These are phyloP conservation scores for Peromyscus aztecus DNA, from an alignment of 2,797 vertebrate genomes.

Conservation along the genomic window DNA sequence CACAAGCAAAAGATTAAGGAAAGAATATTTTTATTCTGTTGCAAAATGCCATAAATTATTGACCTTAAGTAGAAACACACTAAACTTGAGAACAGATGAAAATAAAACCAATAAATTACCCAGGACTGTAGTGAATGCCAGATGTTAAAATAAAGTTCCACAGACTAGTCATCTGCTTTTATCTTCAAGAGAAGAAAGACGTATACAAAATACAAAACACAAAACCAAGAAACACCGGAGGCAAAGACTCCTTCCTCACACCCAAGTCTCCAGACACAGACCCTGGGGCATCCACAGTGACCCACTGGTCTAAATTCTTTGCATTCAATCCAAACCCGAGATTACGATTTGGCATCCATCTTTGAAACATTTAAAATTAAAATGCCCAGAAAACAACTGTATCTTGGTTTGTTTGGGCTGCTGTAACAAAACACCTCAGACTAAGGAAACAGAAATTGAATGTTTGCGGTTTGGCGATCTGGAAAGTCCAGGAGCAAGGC, in stretches of 20 bases:
- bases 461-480: neutral
- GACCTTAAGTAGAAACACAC: constrained; percentile 49
- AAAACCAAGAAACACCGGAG: constrained; percentile 8
- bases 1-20: constrained; percentile 42
- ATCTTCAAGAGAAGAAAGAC: constrained; percentile 54
- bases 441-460: neutral
- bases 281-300: neutral
- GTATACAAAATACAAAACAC: neutral
- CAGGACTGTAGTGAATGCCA: constrained; percentile 40
- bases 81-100: constrained; percentile 65
- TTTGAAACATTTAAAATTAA: constrained; percentile 36
- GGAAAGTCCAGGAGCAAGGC: neutral
- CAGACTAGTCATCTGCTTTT: constrained; percentile 57
- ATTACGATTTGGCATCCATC: neutral
- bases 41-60: constrained; percentile 59
- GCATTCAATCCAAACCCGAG: neutral
- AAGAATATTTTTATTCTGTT: constrained; percentile 66
- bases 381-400: neutral
- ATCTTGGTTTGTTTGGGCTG: neutral
- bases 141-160: constrained; percentile 66
- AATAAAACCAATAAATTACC: constrained; percentile 71
- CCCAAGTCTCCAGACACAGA: neutral
- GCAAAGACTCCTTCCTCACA: neutral
- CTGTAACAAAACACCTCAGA: neutral
- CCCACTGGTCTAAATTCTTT: neutral